Conservation (phyloP, 2,888 invertebrate genomes). For the Drosophila mercatorum region DNA sequence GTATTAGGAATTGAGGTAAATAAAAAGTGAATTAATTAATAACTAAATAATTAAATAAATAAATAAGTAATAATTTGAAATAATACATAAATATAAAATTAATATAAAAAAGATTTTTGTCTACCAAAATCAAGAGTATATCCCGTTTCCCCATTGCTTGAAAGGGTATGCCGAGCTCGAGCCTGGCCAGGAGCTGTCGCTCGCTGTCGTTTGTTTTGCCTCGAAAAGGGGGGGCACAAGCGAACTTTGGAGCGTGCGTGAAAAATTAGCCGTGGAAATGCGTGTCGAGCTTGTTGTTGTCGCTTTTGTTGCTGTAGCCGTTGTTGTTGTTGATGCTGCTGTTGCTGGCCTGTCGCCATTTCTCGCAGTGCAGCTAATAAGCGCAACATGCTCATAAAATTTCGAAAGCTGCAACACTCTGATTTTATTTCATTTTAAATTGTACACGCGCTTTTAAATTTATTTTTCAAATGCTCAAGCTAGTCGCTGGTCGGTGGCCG, state of each 20-base stretch:
- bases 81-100: too few species aligned
- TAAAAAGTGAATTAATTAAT: too few species aligned
- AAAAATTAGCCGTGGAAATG: conserved; percentile 79
- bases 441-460: conserved; percentile 61
- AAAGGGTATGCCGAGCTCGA: conserved; percentile 32
- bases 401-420: conserved; percentile 71
- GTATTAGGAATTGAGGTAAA: too few species aligned
- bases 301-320: conserved; percentile 33
- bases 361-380: conserved; percentile 74
- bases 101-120: neutral
- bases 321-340: conserved; percentile 50
- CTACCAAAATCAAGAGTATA: neutral
- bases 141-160: neutral
- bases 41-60: too few species aligned
- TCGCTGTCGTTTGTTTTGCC: conserved; percentile 43
- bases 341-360: conserved; percentile 74
- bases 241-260: conserved; percentile 61
- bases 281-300: conserved; percentile 61
- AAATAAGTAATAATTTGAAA: too few species aligned
- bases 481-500: conserved; percentile 9
- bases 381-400: conserved; percentile 79
- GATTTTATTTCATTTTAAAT: conserved; percentile 73
- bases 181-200: conserved; percentile 77
- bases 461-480: conserved; percentile 37
- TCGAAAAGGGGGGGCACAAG: conserved; percentile 12